Evolutionary conservation across 30 jellyfish, hydroid and myxozoan genomes (phyloP), one percentile per base, ranked within the genome.

Genomic region (Aurelia coerulea): DNA sequence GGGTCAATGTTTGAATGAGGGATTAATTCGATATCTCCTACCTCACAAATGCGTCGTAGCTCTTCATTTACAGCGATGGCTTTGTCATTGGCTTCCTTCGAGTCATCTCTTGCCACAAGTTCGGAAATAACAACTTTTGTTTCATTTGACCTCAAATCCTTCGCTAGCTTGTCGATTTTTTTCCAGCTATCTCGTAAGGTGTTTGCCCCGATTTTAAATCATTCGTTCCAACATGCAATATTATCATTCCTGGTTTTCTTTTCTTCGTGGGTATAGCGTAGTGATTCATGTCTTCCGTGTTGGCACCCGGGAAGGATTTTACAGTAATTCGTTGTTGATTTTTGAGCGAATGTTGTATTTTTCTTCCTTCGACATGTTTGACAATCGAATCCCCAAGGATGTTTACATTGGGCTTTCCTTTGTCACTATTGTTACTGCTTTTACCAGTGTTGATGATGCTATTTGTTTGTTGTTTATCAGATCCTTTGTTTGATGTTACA

Each of bases 131-230:
- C 31, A n/a, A 23, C 29, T 23, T 23, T 23, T 23, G 29, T 23
- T 23, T 23, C 29, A 23, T 23, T 23, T 23, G 29, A 23, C 29
- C 29, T 23, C 29, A 23, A 23, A 23, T 23, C 29, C 29, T 23
- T 23, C 29, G 29, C 58, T 16, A 68, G 19, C 13, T 18, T 12
- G n/a, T 72, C 67, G 65, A 72, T 23, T 23, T 34, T 39, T 72
- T 42, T 42, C 67, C 82, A 42, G 67, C 66, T 10, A 10, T 72
- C 65, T 72, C 67, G 67, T 11, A 11, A 9, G 67, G 82, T 42
- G 82, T 72, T 72, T 72, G 82, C 82, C 78, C 67, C 82, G 82
- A 72, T 72, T 72, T 72, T 72, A 72, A 72, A 72, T 42, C 82
- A 72, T 72, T 72, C 33, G 67, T 72, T 72, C 82, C 82, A 32